Base-by-base conservation (phyloP, 2,888 invertebrate species). In the Eubasilissa splendida region DNA sequence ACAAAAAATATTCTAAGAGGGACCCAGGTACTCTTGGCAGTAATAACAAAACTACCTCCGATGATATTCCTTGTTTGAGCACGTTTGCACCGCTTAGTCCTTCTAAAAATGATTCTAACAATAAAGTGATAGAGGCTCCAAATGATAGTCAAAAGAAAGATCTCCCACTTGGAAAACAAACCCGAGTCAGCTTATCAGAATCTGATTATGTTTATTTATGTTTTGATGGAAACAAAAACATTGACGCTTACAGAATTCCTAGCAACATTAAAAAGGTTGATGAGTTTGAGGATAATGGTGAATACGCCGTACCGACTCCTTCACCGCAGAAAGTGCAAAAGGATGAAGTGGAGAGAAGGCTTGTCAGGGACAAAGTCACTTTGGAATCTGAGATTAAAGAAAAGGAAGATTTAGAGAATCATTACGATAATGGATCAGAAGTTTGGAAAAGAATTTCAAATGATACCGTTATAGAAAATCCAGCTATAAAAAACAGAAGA, bases 201-300 rank as follows among this genome's bases (percentile, higher is more conserved):
- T 89, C 90, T n/a, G 89, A 90, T 85, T 91, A 91, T 68, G 90
- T 91, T 0, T 91, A 91, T 82, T 85, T 91, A 53, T 89, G 91
- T 42, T 91, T 90, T 83, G 88, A 90, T 33, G 80, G 82, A 14
- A 82, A 83, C 54, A 82, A 84, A 68, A 79, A 81, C 70, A 70
- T 84, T 11, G 77, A 80, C 65, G 84, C 82, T 11, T 83, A 83
- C 52, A 76, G 80, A 79, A 59, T 84, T 52, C 82, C 82, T 10
- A 80, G 68, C 12, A 75, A 66, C 59, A 76, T 81, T 10, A 79
- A 80, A 33, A 81, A 79, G 42, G 71, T 81, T 9, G 56, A 75
- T 14, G 70, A 82, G 33, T 80, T 80, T 22, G 79, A 79, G 63
- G 83, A 83, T 54, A 58, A 66, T 33, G 82, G 81, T 22, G 74